Evolutionary conservation across 2,113 vertebrate genomes (phyloP), one percentile per base, ranked within the genome.

Genomic region (Nycticebus coucang): DNA sequence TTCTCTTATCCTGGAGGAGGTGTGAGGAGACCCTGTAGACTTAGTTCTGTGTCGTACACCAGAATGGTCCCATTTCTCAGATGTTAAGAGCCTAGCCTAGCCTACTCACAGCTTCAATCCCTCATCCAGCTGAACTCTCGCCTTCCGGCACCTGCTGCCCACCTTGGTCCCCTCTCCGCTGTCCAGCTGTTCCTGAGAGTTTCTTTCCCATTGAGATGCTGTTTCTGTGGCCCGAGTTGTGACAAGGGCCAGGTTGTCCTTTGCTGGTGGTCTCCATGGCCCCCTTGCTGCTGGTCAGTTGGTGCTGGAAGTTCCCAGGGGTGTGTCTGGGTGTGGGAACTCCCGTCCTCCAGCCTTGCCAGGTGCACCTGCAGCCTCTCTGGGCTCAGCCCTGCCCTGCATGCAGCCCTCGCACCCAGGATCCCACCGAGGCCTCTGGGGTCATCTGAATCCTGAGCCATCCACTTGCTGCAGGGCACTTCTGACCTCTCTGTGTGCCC

Each of bases 381-480:
- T 60, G 24, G 50, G 18, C 9, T 35, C 2, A 0, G 11, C 24
- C 33, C 11, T 8, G 0, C 33, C 22, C 1, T 15, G 7, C 0
- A 12, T 26, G 2, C 7, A 7, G 71, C 4, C 82, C 6, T 50
- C 9, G 13, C 0, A 0, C 7, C 37, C 22, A 71, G 55, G 19
- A 30, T 24, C 9, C 57, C 53, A 19, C 5, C 17, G n/a, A 59
- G 45, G 50, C 11, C 64, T 50, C 30, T 62, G 4, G 9, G 0
- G 74, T 28, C 0, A 0, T 8, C n/a, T 5, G 10, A 30, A 30
- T 7, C 28, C 10, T 17, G 30, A 18, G 18, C 35, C 5, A 0
- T 6, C 35, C 4, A 0, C 15, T 24, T 21, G 37, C 57, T 66
- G n/a, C 12, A 1, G 10, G 22, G n/a, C 11, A 1, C 2, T 24